Base-by-base conservation (phyloP, 2,888 invertebrate species). In the Entomobrya proxima region DNA sequence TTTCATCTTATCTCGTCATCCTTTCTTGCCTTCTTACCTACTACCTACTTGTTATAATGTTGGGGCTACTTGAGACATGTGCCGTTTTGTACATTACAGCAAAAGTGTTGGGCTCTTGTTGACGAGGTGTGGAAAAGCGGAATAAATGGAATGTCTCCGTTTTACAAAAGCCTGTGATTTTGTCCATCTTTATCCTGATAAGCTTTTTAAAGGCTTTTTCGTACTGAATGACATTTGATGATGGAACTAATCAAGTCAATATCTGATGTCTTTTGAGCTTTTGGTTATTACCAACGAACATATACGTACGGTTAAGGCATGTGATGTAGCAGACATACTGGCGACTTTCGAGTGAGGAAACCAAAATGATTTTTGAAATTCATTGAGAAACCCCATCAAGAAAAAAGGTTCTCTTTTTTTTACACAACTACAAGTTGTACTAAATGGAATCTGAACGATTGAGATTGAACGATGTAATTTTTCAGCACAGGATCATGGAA, bases 171-270 rank as follows among this genome's bases (percentile, higher is more conserved):
- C n/a, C n/a, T n/a, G n/a, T n/a, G n/a, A n/a, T n/a, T n/a, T 21
- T 18, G 27, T 30, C 40, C 37, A n/a, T n/a, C n/a, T 24, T 61
- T 24, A 44, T 44, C 30, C 61, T 18, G n/a, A n/a, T n/a, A n/a
- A n/a, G n/a, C n/a, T n/a, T n/a, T n/a, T n/a, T n/a, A n/a, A n/a
- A n/a, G n/a, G 21, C 21, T 40, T 40, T 47, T 9, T 47, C 24
- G 18, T 40, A 67, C 37, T 55, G 40, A 40, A 67, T 24, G 67
- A 40, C 21, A 15, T 67, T 61, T 9, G 18, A 27, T 61, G 77
- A 77, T 50, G 67, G 44, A 81, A 72, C 80, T 72, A 72, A 72
- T 81, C 80, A 81, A 58, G 72, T 35, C 35, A 7, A n/a, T 50
- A 75, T 21, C 18, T 52, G 9, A 27, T n/a, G 24, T 72, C 44